These are phyloP conservation scores for Drosophila setosimentum DNA, from an alignment of 2,888 invertebrate species.

Conservation along the genomic window DNA sequence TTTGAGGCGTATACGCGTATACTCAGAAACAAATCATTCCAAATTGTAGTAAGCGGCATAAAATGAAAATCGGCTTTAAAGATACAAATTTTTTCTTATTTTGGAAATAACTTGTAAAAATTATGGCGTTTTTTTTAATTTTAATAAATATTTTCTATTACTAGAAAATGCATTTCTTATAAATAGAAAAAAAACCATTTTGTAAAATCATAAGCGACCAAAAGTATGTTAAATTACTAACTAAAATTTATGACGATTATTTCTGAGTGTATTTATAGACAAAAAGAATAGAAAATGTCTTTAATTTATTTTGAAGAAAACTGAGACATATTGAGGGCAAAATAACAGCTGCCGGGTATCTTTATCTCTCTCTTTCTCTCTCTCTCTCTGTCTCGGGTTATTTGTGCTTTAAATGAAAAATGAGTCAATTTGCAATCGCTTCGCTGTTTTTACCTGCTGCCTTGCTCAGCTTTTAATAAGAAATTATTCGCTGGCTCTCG, in stretches of 20 bases:
- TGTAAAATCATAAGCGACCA: neutral
- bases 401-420: conserved; percentile 70
- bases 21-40: neutral
- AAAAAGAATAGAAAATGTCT: conserved; percentile 16
- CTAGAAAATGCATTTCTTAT: neutral
- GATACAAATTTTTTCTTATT: neutral
- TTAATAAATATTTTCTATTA: too few species aligned
- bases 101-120: neutral
- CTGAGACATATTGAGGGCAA: conserved; percentile 70
- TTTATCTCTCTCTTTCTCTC: conserved; percentile 18
- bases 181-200: too few species aligned
- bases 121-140: neutral
- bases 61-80: neutral
- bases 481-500: conserved; percentile 60
- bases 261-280: neutral
- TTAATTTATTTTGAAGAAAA: conserved; percentile 40
- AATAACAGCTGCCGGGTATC: conserved; percentile 37
- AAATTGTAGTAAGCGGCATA: neutral
- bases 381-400: conserved; percentile 18
- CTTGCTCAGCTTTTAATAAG: conserved; percentile 64
- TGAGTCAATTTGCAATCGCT: conserved; percentile 71
- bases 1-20: neutral
- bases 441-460: conserved; percentile 32
- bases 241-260: neutral
- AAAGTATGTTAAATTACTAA: neutral